Conservation (phyloP, 2,113 vertebrate species). For the Talpa occidentalis region DNA sequence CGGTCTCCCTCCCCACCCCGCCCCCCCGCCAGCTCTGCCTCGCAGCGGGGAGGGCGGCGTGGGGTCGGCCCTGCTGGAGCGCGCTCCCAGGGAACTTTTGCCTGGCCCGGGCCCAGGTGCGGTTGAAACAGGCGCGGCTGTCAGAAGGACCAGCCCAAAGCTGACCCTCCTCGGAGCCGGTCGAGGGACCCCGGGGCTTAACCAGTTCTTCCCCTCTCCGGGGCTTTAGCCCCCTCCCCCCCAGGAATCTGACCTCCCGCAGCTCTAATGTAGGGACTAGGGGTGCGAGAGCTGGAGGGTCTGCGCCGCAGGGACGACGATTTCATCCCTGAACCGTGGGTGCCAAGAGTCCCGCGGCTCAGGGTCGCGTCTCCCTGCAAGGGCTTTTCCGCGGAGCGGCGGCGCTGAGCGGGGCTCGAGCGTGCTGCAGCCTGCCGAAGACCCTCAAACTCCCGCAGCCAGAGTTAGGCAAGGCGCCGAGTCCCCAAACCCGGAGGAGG, state of each 20-base stretch:
- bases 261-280: background rate
- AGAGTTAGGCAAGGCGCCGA: slow-evolving; percentile 49
- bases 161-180: background rate
- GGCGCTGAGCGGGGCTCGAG: background rate
- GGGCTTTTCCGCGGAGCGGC: background rate
- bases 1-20: background rate
- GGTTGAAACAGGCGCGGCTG: background rate
- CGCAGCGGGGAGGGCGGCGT: background rate
- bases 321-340: background rate
- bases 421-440: background rate
- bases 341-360: background rate
- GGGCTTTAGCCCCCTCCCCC: too few species aligned
- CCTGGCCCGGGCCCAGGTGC: slow-evolving; percentile 3
- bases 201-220: background rate
- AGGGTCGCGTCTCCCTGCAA: slow-evolving; percentile 4
- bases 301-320: background rate
- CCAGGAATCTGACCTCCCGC: background rate
- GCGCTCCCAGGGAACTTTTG: slow-evolving; percentile 69
- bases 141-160: background rate
- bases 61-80: background rate
- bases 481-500: background rate
- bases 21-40: background rate
- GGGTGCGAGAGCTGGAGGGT: background rate
- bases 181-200: background rate
- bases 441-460: slow-evolving; percentile 58